A percentile compares a stretch with the other conserved stretches of the same genome.
These are phyloP conservation scores for Toxotes jaculatrix DNA, from an alignment of 2,113 vertebrate species.

Conservation along the genomic window DNA sequence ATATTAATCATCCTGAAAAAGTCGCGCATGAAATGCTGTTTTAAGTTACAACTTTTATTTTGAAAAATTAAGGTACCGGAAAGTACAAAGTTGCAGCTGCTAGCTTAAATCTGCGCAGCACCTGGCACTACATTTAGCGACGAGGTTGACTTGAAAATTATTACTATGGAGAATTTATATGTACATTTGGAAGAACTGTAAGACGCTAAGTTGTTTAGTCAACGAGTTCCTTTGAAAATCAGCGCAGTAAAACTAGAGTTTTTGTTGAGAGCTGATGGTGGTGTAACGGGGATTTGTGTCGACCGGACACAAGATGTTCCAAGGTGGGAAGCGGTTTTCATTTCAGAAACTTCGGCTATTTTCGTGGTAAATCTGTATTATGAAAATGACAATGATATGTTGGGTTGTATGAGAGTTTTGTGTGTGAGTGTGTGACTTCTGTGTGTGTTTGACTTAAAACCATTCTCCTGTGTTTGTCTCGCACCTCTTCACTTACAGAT, in stretches of 20 bases:
- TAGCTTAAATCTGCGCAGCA: conserved; percentile 14
- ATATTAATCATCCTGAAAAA: not conserved
- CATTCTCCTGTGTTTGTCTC: too few relatives aligned
- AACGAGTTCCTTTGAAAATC: fast-evolving
- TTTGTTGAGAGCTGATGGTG: conserved; percentile 1
- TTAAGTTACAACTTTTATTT: conserved; percentile 35
- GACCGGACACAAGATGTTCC: conserved; percentile 32
- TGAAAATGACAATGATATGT: too few relatives aligned
- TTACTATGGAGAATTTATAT: fast-evolving
- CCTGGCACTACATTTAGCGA: conserved; percentile 2
- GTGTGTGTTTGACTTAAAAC: not conserved
- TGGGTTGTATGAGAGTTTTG: too few relatives aligned
- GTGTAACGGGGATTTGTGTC: conserved; percentile 68
- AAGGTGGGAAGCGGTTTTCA: conserved; percentile 31
- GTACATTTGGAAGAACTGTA: fast-evolving
- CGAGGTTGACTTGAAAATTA: not conserved
- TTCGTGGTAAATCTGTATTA: too few relatives aligned
- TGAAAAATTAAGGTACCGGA: conserved; percentile 29
- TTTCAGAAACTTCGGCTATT: not conserved
- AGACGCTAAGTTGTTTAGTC: fast-evolving
- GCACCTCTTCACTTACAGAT: conserved; percentile 42
- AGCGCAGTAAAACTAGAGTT: fast-evolving
- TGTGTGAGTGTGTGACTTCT: too few relatives aligned
- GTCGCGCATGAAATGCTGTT: not conserved
- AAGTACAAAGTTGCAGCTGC: fast-evolving